These are phyloP conservation scores for Lepus timidus DNA, from an alignment of 2,113 vertebrate genomes.

Conservation along the genomic window DNA sequence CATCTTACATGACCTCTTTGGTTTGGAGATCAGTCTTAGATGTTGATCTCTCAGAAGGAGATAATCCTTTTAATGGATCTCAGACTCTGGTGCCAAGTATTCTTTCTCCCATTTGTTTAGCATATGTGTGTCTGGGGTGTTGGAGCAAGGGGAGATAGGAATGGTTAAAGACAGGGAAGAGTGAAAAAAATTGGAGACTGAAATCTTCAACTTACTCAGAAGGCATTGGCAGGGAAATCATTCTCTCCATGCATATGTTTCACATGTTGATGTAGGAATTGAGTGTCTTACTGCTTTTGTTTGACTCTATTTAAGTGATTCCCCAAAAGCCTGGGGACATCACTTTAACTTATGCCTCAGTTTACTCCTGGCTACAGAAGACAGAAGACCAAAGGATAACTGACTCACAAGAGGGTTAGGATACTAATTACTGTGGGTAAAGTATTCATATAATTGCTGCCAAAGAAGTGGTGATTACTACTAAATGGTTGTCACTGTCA, in stretches of 20 bases:
- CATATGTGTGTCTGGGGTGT: neutral
- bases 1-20: neutral
- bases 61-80: neutral
- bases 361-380: slow-evolving; percentile 30
- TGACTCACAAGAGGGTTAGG: neutral
- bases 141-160: too few species aligned
- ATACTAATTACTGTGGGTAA: slow-evolving; percentile 6
- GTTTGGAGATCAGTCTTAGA: neutral
- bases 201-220: neutral
- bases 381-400: neutral
- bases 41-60: neutral
- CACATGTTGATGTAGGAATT: neutral
- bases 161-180: neutral
- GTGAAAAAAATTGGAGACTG: neutral
- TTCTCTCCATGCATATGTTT: neutral
- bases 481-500: slow-evolving; percentile 65
- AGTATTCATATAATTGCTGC: neutral
- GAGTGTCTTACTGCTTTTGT: neutral
- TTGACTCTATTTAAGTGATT: neutral
- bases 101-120: neutral
- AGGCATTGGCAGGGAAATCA: neutral
- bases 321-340: slow-evolving; percentile 16
- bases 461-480: slow-evolving; percentile 57
- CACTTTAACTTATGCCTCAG: slow-evolving; percentile 8
- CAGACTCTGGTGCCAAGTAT: neutral